phyloP scores from a whole-genome alignment of 2,797 vertebrate species.

The Discoglossus pictus region DNA sequence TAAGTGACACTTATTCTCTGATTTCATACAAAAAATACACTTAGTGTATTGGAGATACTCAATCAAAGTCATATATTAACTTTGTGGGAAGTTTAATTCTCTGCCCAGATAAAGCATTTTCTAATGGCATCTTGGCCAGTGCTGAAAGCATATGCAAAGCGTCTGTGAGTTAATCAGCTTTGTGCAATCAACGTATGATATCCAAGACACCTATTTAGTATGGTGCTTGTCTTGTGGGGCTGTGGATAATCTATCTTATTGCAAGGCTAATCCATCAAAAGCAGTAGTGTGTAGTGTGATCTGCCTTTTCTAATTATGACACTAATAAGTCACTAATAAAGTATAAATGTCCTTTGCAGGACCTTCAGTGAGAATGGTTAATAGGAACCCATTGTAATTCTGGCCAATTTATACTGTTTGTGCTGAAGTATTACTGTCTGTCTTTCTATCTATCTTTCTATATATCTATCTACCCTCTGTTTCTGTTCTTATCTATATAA shows the following conservation, averaged over 20 bases:
- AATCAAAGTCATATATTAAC: conserved; percentile 26
- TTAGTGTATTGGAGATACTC: conserved; percentile 31
- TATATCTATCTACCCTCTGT: too few relatives aligned
- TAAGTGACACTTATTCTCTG: conserved; percentile 34
- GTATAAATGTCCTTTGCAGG: conserved; percentile 63
- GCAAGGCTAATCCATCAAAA: conserved; percentile 77
- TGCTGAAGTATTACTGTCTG: too few relatives aligned
- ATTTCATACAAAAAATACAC: conserved; percentile 23
- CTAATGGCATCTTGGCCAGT: not conserved
- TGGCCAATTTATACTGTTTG: too few relatives aligned
- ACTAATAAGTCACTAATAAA: conserved; percentile 84
- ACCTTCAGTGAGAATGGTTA: conserved; percentile 41
- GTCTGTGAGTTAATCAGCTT: conserved; percentile 47
- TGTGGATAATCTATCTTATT: conserved; percentile 69
- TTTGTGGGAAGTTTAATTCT: too few relatives aligned
- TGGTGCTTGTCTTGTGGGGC: conserved; percentile 46
- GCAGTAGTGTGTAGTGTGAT: conserved; percentile 77
- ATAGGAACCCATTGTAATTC: conserved; percentile 10
- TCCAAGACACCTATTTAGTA: conserved; percentile 45
- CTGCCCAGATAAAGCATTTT: too few relatives aligned
- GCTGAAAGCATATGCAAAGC: conserved; percentile 33
- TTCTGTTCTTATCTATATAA: too few relatives aligned
- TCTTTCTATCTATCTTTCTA: too few relatives aligned
- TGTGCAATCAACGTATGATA: conserved; percentile 41
- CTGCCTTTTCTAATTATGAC: conserved; percentile 82